Percentiles rank a stretch among this genome's conserved stretches.
Conservation (phyloP, 2,113 vertebrate species). For the Upupa epops region DNA sequence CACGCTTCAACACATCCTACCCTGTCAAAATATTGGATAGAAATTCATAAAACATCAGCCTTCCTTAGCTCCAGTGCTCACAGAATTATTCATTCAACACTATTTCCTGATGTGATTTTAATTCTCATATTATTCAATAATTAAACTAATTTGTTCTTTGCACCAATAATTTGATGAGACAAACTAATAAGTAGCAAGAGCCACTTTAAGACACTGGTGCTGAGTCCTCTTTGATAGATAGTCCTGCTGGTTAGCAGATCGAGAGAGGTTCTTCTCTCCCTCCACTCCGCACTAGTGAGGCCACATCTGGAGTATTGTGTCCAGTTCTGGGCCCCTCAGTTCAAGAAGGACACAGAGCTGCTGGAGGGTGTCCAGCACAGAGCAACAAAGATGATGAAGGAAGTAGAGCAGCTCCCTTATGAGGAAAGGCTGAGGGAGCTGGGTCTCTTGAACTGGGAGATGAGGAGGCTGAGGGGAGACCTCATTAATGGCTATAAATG, state of each 20-base stretch:
- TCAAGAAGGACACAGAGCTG: no score
- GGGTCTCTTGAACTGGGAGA: no score
- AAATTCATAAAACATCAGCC: not conserved
- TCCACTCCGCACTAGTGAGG: no score
- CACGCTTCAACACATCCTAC: not conserved
- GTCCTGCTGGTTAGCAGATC: not conserved
- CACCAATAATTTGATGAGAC: not conserved
- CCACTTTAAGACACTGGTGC: not conserved
- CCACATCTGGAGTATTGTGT: no score
- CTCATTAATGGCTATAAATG: no score
- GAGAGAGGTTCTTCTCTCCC: no score
- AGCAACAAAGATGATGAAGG: no score
- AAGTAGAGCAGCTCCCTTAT: no score
- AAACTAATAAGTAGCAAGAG: not conserved
- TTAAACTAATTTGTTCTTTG: not conserved
- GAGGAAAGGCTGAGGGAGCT: no score
- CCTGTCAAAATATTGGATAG: not conserved
- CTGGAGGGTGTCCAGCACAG: no score
- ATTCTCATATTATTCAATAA: not conserved
- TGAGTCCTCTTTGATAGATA: not conserved
- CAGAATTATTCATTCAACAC: not conserved
- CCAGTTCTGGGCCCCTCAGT: no score
- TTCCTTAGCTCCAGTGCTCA: not conserved
- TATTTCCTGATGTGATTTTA: not conserved
- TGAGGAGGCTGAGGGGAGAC: no score